Evolutionary conservation across 2,113 vertebrate genomes (phyloP).

Genomic region (Hemibates koningsi): DNA sequence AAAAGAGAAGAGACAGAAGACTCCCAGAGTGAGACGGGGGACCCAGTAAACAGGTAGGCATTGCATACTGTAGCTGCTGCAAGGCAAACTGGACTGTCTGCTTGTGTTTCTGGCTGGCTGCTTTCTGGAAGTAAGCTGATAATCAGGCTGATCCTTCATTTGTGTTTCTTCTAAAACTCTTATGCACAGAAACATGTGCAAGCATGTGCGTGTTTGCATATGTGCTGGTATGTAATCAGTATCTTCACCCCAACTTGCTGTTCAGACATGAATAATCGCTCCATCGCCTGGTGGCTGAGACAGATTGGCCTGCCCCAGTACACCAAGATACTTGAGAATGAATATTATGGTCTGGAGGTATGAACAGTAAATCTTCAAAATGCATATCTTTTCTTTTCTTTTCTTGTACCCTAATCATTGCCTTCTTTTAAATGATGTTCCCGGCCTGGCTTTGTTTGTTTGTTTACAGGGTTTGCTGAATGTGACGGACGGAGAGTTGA

Average conservation of each 20-base stretch:
- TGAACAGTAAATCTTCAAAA: background rate
- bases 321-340: constrained; percentile 64
- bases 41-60: constrained; percentile 47
- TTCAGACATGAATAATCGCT: constrained; percentile 73
- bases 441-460: background rate
- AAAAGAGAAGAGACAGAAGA: background rate
- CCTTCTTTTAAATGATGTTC: too few relatives aligned
- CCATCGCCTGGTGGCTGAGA: constrained; percentile 73
- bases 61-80: constrained; percentile 20
- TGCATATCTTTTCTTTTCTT: background rate
- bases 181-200: constrained; percentile 9
- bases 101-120: background rate
- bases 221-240: constrained; percentile 15
- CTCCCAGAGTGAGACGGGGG: background rate
- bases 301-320: constrained; percentile 71
- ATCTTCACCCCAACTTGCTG: background rate
- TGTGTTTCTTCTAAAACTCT: background rate
- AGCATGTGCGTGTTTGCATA: background rate
- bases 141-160: background rate
- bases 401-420: background rate
- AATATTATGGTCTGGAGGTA: constrained; percentile 75
- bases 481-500: constrained; percentile 63
- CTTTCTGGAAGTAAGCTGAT: background rate
- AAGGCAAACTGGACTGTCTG: constrained; percentile 5
- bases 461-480: constrained; percentile 57